These are phyloP conservation scores for Carterocephalus palaemon DNA, from an alignment of 2,888 invertebrate genomes.

Conservation along the genomic window DNA sequence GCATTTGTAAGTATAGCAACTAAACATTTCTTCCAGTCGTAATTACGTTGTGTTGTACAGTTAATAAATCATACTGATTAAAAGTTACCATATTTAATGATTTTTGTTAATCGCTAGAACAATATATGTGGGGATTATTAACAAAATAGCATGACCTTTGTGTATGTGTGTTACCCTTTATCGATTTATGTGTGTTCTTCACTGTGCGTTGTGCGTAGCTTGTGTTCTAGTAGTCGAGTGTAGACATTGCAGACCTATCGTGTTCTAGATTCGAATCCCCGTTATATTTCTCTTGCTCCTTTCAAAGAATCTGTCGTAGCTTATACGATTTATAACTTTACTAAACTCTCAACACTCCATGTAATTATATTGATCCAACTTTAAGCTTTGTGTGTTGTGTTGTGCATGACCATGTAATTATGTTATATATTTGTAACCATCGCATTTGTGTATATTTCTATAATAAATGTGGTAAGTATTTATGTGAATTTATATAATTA, in stretches of 20 bases:
- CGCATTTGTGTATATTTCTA: too few species aligned
- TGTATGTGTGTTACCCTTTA: conserved; percentile 9
- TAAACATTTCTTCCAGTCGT: too few species aligned
- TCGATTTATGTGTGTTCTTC: conserved; percentile 35
- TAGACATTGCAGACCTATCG: conserved; percentile 57
- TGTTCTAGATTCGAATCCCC: conserved; percentile 36
- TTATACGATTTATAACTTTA: conserved; percentile 18
- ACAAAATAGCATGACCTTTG: conserved; percentile 11
- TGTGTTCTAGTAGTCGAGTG: conserved; percentile 67
- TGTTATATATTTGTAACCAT: conserved; percentile 23
- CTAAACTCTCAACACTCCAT: conserved; percentile 9
- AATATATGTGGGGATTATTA: too few species aligned
- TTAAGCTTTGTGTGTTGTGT: conserved; percentile 32
- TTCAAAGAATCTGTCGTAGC: conserved; percentile 20
- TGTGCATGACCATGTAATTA: conserved; percentile 33
- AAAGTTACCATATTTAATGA: too few species aligned
- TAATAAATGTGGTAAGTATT: too few species aligned
- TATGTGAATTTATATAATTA: too few species aligned
- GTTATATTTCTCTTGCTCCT: conserved; percentile 29
- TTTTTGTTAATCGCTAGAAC: too few species aligned
- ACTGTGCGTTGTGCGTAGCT: conserved; percentile 72
- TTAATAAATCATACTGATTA: too few species aligned
- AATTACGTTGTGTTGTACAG: too few species aligned
- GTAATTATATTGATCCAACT: conserved; percentile 4
- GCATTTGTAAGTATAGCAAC: conserved; percentile 6